These are phyloP conservation scores for Zosterops hypoxanthus DNA, from an alignment of 2,113 vertebrate genomes.

Conservation along the genomic window DNA sequence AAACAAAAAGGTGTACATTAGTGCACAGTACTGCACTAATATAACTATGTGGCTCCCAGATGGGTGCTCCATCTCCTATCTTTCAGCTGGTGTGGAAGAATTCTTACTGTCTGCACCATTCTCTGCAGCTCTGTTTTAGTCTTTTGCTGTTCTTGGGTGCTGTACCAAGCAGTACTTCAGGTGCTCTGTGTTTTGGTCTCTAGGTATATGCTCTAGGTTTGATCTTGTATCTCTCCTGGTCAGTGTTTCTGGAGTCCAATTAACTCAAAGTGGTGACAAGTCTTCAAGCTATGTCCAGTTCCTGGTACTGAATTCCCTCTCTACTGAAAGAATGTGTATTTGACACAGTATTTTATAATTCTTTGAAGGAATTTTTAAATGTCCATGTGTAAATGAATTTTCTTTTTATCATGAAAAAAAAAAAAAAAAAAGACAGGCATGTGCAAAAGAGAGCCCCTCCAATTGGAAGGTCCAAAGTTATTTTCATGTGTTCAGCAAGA, in stretches of 20 bases:
- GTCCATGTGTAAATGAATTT: neutral
- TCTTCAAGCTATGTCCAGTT: neutral
- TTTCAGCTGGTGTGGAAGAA: neutral
- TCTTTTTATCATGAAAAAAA: neutral
- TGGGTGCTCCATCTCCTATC: neutral
- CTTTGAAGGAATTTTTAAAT: neutral
- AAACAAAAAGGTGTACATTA: neutral
- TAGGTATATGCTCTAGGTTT: neutral
- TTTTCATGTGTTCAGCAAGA: neutral
- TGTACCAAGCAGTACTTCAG: neutral
- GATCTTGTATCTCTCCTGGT: rapidly evolving
- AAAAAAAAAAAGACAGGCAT: neutral
- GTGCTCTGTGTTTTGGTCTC: neutral
- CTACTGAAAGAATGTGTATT: neutral
- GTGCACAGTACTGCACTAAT: neutral
- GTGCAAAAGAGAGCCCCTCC: neutral
- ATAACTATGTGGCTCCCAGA: neutral
- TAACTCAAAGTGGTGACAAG: neutral
- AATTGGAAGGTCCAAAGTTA: neutral
- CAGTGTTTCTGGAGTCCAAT: neutral
- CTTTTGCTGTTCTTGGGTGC: neutral
- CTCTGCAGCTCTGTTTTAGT: neutral
- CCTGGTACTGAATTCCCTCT: neutral
- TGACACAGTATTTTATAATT: neutral
- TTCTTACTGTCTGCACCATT: neutral